Evolutionary conservation across 2,797 vertebrate species (phyloP), one percentile per base, ranked within the genome.

Genomic region (Silurus lanzhouensis): DNA sequence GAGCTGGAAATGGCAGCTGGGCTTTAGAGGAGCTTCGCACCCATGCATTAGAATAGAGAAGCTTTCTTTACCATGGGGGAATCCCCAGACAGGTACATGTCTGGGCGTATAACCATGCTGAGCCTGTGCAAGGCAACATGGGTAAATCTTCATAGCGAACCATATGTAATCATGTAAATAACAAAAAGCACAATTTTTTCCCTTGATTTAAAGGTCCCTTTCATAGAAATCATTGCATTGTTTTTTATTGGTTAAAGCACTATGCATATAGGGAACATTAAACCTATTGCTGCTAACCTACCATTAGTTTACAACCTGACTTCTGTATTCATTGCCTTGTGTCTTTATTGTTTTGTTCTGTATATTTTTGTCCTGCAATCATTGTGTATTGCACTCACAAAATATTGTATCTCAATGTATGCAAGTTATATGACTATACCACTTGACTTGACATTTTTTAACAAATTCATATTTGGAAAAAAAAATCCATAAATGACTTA

Each of bases 81-180:
- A 87, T 90, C 88, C 88, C 88, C 85, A 71, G 63, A 67, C 89
- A 92, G 92, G 91, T 94, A 95, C 95, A 95, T 95, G 95, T 88
- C 93, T 86, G 68, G 95, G 88, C 94, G 60, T 92, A 90, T 85
- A 86, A 87, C 93, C 90, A 75, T 82, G 58, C 66, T 27, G 74
- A 55, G 19, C 87, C 75, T 64, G 44, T 48, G 31, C 14, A 25
- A 25, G 22, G 27, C 31, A 81, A 14, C 38, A 71, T 64, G 58
- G 64, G 46, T 67, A 31, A 52, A 81, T 52, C 17, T 81, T 81
- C 25, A 55, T 57, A 10, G 46, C 10, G 20, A 55, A 17, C 15
- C 46, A 1, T 81, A 52, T 27, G 52, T 67, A 27, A 67, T 55
- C 1, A 81, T 31, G 2, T 55, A 27, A 67, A 48, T 80, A 64